A percentile compares a stretch with the other conserved stretches of the same genome.
Conservation (phyloP, 2,113 vertebrate species). For the Pomatorhinus ruficollis region DNA sequence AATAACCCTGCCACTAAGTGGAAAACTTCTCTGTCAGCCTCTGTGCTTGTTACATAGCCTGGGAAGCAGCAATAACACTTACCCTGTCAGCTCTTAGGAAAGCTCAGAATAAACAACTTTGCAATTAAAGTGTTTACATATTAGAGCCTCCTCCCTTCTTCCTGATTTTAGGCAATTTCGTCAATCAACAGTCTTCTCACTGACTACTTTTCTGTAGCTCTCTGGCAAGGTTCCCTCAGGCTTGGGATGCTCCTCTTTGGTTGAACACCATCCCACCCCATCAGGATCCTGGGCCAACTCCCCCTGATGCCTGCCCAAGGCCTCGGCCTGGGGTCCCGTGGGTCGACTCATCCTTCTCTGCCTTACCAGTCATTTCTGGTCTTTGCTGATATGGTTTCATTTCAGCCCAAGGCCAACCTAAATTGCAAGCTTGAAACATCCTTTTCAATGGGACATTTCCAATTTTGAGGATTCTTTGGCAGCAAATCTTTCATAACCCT, state of each 20-base stretch:
- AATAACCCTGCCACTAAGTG: background rate
- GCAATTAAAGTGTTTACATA: background rate
- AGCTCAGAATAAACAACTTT: background rate
- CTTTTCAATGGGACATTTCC: background rate
- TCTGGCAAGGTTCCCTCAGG: background rate
- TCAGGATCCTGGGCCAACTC: background rate
- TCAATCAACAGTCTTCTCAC: background rate
- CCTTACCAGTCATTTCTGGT: background rate
- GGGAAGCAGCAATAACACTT: background rate
- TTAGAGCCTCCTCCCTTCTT: background rate
- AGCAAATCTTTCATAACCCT: background rate
- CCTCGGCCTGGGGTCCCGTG: fast-evolving
- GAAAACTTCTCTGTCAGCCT: background rate
- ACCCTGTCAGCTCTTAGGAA: background rate
- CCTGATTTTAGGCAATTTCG: background rate
- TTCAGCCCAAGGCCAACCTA: background rate
- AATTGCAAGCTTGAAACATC: background rate
- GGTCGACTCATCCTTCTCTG: background rate
- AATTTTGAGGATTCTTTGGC: background rate
- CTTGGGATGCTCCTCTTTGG: background rate
- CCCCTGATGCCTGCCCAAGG: fast-evolving
- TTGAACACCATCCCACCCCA: background rate
- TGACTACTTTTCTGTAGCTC: background rate
- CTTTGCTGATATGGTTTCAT: background rate
- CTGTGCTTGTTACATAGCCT: background rate